phyloP scores from a whole-genome alignment of 1,140 invertebrate genomes.

The Eriocheir sinensis region DNA sequence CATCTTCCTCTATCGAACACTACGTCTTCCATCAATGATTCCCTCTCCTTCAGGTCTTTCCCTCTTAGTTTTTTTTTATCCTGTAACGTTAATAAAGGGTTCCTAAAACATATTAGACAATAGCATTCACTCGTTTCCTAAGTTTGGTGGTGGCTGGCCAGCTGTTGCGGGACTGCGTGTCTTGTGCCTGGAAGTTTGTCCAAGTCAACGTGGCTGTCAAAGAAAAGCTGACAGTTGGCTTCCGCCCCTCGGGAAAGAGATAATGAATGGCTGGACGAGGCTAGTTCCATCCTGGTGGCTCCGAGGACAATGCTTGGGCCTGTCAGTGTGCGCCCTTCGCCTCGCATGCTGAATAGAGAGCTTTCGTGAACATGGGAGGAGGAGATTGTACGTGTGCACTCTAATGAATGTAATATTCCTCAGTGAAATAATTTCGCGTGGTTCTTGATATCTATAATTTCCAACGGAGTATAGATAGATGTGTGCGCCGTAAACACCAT shows the following conservation, averaged over 20 bases:
- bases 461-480: no score
- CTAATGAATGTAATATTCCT: no score
- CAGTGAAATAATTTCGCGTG: no score
- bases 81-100: no score
- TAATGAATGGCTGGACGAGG: neutral
- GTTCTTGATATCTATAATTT: neutral
- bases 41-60: no score
- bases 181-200: conserved; percentile 10
- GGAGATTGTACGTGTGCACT: no score
- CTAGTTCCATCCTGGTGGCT: neutral
- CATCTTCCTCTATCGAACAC: no score
- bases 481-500: neutral
- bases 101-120: no score
- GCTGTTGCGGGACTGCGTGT: neutral
- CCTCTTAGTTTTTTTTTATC: no score
- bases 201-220: conserved; percentile 20
- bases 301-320: neutral
- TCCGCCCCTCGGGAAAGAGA: neutral
- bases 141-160: neutral
- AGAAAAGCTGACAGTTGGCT: conserved; percentile 11
- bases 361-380: neutral
- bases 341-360: neutral
- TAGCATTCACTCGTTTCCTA: no score
- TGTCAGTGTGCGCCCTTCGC: neutral
- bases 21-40: no score